These are phyloP conservation scores for Colius striatus DNA, from an alignment of 2,113 vertebrate species.

Conservation along the genomic window DNA sequence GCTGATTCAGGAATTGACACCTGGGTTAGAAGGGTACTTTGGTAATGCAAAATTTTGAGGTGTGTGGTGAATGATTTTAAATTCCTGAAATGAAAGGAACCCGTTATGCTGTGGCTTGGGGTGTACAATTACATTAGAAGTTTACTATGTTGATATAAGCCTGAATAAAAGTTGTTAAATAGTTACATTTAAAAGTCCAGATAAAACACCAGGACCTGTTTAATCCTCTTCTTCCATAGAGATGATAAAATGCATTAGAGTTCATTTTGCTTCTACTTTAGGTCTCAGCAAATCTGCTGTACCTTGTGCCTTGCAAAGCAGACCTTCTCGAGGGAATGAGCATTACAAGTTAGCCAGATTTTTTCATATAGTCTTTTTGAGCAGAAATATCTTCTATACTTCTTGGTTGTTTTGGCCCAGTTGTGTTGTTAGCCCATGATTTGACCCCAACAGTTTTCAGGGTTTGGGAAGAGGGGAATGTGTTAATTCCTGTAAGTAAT, in stretches of 20 bases:
- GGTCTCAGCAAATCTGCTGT: not conserved
- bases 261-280: not conserved
- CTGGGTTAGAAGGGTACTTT: rapidly evolving
- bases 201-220: not conserved
- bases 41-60: not conserved
- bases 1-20: not conserved
- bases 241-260: not conserved
- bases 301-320: not conserved
- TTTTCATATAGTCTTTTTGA: not conserved
- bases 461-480: not conserved
- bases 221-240: not conserved
- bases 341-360: not conserved
- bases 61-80: not conserved
- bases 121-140: not conserved
- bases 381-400: not conserved
- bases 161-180: not conserved
- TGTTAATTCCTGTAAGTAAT: not conserved
- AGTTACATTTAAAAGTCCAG: too few relatives aligned
- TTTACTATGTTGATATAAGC: not conserved
- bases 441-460: not conserved
- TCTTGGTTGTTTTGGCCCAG: not conserved
- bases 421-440: not conserved
- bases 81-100: not conserved
- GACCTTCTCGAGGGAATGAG: not conserved
- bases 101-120: not conserved